Evolutionary conservation across 2,113 vertebrate genomes (phyloP).

Genomic region (Myotis lucifugus): DNA sequence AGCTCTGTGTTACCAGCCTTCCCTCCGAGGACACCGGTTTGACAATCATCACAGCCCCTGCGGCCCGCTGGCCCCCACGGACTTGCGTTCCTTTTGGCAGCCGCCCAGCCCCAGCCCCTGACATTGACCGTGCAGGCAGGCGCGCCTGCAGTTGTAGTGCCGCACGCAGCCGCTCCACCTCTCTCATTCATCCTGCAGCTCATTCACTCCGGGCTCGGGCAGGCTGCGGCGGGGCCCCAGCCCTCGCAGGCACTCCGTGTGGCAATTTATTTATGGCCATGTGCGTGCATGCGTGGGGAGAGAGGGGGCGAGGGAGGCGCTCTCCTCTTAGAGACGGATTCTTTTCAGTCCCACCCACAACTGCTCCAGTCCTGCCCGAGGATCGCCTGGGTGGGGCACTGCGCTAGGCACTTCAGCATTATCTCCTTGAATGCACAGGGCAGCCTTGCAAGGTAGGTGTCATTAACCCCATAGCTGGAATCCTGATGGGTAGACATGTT

Average conservation of each 20-base stretch:
- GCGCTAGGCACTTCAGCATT: neutral
- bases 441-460: neutral
- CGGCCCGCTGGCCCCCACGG: rapidly evolving
- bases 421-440: neutral
- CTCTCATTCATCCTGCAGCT: conserved; percentile 65
- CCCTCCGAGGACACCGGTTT: neutral
- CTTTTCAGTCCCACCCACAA: neutral
- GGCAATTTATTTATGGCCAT: conserved; percentile 62
- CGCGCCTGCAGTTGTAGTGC: conserved; percentile 8
- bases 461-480: neutral
- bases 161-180: neutral
- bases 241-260: neutral
- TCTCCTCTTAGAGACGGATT: neutral
- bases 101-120: neutral
- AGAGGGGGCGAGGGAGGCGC: neutral
- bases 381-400: neutral
- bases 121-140: neutral
- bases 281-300: neutral
- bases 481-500: neutral
- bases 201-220: conserved; percentile 62
- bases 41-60: rapidly evolving
- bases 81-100: neutral
- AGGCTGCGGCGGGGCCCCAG: conserved; percentile 22
- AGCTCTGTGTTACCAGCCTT: neutral
- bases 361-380: neutral